A percentile compares a stretch with the other conserved stretches of the same genome.
Evolutionary conservation across 2,797 vertebrate genomes (phyloP).

Genomic region (Cygnus olor): DNA sequence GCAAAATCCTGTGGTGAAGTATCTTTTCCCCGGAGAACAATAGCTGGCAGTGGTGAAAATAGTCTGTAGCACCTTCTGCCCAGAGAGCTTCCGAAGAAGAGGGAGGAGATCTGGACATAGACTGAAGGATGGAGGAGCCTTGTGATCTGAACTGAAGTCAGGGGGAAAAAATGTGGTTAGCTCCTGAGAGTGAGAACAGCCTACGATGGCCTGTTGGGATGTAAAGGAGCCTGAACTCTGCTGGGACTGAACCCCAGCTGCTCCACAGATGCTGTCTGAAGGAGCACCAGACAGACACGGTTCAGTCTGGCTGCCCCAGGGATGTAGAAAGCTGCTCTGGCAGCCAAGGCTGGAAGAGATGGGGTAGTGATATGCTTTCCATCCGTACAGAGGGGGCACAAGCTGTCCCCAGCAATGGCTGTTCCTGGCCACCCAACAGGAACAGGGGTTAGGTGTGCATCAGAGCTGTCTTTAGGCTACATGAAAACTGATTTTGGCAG

Average conservation of each 20-base stretch:
- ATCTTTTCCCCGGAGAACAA: not conserved
- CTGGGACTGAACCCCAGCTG: not conserved
- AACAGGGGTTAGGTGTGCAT: not conserved
- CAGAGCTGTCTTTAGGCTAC: not conserved
- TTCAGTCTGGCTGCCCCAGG: not conserved
- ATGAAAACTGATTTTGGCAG: not conserved
- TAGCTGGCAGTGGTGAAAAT: not conserved
- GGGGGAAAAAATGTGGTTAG: not conserved
- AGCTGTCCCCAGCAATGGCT: not conserved
- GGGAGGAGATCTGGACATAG: not conserved
- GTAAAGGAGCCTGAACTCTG: not conserved
- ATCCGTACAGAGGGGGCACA: not conserved
- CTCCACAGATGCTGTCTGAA: not conserved
- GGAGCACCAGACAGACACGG: rapidly evolving
- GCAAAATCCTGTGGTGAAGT: not conserved
- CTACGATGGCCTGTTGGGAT: not conserved
- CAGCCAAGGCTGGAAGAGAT: not conserved
- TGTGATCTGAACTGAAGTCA: not conserved
- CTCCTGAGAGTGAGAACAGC: not conserved
- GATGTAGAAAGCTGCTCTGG: not conserved
- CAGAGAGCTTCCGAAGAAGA: not conserved
- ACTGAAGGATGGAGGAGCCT: not conserved
- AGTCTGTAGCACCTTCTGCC: not conserved
- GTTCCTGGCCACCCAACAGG: not conserved
- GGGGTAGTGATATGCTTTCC: rapidly evolving